Base-by-base conservation (phyloP, 2,888 invertebrate genomes). In the Schizaphis graminum region DNA sequence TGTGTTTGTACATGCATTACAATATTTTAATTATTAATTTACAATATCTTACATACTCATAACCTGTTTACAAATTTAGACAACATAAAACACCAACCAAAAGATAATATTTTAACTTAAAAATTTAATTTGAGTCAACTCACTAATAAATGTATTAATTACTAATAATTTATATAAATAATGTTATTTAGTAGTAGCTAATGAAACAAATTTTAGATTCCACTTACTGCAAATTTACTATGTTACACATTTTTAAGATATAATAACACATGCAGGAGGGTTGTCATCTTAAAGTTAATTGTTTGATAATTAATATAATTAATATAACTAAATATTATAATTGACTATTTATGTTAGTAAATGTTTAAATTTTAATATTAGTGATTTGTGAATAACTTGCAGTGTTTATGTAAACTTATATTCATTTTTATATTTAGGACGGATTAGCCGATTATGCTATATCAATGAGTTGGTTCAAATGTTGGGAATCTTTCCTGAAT, bases 401-500 rank as follows among this genome's bases (percentile, higher is more conserved):
- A 77, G 35, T 77, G 35, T 35, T 1, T 8, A 77, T 26, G 28
- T 86, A 44, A 16, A 86, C n/a, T 86, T n/a, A 44, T 86, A 47
- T 85, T 57, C 95, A 61, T 96, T 96, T 96, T 96, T 97, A 94
- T 97, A 97, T 24, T 86, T 84, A 92, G 94, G 88, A 88, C 47
- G 24, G 56, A 21, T 56, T 41, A 1, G 3, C 35, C 26, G 44
- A 91, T 57, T 92, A 41, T 89, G 98, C 98, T 24, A 97, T 98
- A 95, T 97, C 98, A 95, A 98, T 98, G 98, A 97, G 97, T 94
- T 98, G 98, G 98, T 97, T 98, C 96, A 97, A 98, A 2, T 97
- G 97, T 95, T 99, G 99, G 99, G 98, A 99, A 96, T 97, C 97
- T 94, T 99, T 99, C 96, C 98, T 98, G 1, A 97, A 98, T 57